Conservation (phyloP, 2,113 vertebrate genomes). For the crab-eating macaque (Macaca fascicularis) region T2T-MFA8v1.1 NC_088376.1:139416501-139417000, state of each 20-base stretch:
- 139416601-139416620: not conserved
- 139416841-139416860: not conserved
- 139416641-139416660: not conserved
- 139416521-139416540: not conserved
- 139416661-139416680: not conserved
- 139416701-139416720: not conserved
- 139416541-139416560: not conserved
- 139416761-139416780: not conserved
- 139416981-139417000: not conserved
- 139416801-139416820: not conserved
- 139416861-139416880: not conserved
- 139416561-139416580: not conserved
- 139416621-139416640: not conserved
- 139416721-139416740: not conserved
- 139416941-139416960: not conserved
- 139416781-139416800: not conserved
- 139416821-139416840: not conserved
- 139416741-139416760: not conserved
- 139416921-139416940: not conserved
- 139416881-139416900: not conserved
- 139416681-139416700: not conserved
- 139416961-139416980: not conserved
- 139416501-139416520: not conserved
- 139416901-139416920: not conserved
- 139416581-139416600: constrained; percentile 32